Conservation (phyloP, 2,888 invertebrate genomes). For the Nephrotoma appendiculata region DNA sequence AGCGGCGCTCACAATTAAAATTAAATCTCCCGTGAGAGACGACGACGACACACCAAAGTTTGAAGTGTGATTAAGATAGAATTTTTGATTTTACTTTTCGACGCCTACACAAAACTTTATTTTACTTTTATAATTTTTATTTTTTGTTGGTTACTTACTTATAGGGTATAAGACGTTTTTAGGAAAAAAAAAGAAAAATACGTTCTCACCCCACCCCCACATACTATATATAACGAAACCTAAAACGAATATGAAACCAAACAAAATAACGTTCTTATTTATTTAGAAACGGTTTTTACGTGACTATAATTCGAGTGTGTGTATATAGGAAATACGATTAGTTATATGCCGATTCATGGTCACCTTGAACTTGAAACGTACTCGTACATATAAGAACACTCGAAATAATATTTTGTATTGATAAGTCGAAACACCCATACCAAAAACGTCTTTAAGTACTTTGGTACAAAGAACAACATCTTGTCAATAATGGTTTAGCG, state of each 20-base stretch:
- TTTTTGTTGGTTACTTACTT: not conserved
- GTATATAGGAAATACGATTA: not conserved
- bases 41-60: not conserved
- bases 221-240: no score
- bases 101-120: not conserved
- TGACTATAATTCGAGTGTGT: not conserved
- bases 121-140: no score
- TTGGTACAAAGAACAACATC: not conserved
- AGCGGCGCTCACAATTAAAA: not conserved
- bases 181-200: not conserved
- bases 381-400: not conserved
- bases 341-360: not conserved
- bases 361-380: not conserved
- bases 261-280: not conserved
- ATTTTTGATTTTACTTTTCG: not conserved
- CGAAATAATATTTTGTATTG: not conserved
- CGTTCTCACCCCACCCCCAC: not conserved
- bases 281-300: not conserved
- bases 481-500: no score
- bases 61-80: not conserved
- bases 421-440: not conserved
- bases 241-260: not conserved
- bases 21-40: not conserved
- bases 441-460: not conserved
- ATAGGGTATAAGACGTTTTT: not conserved